Evolutionary conservation across 1,140 invertebrate genomes (phyloP), one percentile per base, ranked within the genome.

Genomic region (Varroa destructor): DNA sequence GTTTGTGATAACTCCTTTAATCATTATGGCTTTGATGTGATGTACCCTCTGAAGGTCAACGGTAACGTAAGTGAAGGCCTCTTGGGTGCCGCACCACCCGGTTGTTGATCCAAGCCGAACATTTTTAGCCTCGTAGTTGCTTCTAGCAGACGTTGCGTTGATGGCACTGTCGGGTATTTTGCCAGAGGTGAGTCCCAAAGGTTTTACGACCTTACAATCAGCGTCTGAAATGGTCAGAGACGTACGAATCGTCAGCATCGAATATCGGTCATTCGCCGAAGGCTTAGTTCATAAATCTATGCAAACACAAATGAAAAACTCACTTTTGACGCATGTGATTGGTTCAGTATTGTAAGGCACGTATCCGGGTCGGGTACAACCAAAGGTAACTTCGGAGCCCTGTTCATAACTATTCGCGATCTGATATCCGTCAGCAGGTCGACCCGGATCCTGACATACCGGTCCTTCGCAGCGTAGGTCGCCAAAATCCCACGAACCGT

Each of bases 401-500:
- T 85, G 93, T 81, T 97, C 93, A 77, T 96, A 97, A 75, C 91
- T 95, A 74, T 86, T 85, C 0, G 93, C 86, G 55, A 90, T 80
- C 83, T 96, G 93, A 72, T 84, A 84, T 37, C 93, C 93, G 82
- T 95, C 93, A 72, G 88, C 87, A 0, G 94, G 93, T 75, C 91
- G 84, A 1, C 93, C 91, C 1, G 94, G 94, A 82, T 97, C 93
- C 79, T 90, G 87, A 79, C 93, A 97, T 0, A 95, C 91, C 37
- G 92, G 91, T 72, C 92, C 93, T 83, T 96, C 92, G 78, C 94
- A 98, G 64, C 91, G 84, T 25, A 98, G 82, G 79, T 96, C 91
- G 8, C 93, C 93, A 80, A 97, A 95, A 81, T 97, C 94, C 94
- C 94, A 97, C 70, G 91, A 87, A 6, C 90, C 91, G 78, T 93